Evolutionary conservation across 2,113 vertebrate genomes (phyloP), one percentile per base, ranked within the genome.

Genomic region (Cichladusa arquata): DNA sequence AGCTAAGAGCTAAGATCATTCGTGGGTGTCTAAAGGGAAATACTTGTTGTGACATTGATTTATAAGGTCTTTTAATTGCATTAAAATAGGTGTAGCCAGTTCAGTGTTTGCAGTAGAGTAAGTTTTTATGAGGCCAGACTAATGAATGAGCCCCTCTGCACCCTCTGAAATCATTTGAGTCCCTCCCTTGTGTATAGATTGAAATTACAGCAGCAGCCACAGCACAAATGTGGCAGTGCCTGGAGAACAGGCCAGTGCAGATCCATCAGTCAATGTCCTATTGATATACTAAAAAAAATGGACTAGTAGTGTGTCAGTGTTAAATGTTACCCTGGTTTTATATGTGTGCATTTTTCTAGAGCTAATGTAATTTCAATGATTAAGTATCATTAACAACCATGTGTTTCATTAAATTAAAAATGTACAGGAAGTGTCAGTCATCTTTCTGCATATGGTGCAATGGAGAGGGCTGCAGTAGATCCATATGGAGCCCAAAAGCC

Each of bases 81-180:
- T 80, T 90, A 51, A 90, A 77, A 86, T 78, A 86, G 67, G 74
- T 81, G 86, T 93, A 88, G 60, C 47, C n/a, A 23, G 70, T 56
- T 91, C 9, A 2, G 9, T 85, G 54, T 90, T 90, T 93, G 67
- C 78, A 88, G 82, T 48, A 81, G 50, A 88, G 54, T 64, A 82
- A 83, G 76, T 38, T 84, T 94, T 92, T 83, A 77, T 77, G 69
- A 94, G 64, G 60, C 86, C 76, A 83, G 79, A 81, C 42, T 87
- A 87, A 92, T 74, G 72, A 90, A 87, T 40, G 60, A 93, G 58
- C 56, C 58, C 56, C 25, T 93, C 67, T 90, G 65, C 57, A 77
- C 51, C 40, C 44, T 69, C 38, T 81, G 76, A 83, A 91, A 86
- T 76, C 5, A 61, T 45, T 5, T 29, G 54, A 62, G 84, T 57